These are phyloP conservation scores for Heliconius congener DNA, from an alignment of 1,140 invertebrate species.

Conservation along the genomic window DNA sequence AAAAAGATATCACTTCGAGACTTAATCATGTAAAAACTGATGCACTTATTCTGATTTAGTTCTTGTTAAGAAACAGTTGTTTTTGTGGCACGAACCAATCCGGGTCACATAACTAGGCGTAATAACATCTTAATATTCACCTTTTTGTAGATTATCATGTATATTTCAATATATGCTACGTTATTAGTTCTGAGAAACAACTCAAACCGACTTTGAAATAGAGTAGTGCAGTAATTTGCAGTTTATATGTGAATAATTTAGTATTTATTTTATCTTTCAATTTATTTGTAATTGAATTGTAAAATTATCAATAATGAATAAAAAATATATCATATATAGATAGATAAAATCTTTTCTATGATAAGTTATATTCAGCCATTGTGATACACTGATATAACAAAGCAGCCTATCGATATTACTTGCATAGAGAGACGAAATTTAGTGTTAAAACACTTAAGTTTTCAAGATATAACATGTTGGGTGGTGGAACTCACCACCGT, in stretches of 20 bases:
- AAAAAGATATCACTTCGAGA: slow-evolving; percentile 17
- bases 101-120: background rate
- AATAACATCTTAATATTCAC: slow-evolving; percentile 5
- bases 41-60: slow-evolving; percentile 11
- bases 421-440: too few relatives aligned
- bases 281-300: too few relatives aligned
- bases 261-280: background rate
- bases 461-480: too few relatives aligned
- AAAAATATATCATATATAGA: too few relatives aligned
- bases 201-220: background rate
- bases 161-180: background rate
- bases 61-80: background rate
- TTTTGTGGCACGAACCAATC: background rate
- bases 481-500: too few relatives aligned
- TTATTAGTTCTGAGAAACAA: background rate
- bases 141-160: background rate
- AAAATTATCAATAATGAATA: too few relatives aligned
- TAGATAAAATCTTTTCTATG: too few relatives aligned
- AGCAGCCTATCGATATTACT: too few relatives aligned
- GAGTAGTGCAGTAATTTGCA: background rate
- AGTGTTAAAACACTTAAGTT: too few relatives aligned
- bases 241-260: background rate
- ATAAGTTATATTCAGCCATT: too few relatives aligned
- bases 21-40: slow-evolving; percentile 8
- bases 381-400: too few relatives aligned